Evolutionary conservation across 2,888 invertebrate genomes (phyloP).

Genomic region (Acronicta psi): DNA sequence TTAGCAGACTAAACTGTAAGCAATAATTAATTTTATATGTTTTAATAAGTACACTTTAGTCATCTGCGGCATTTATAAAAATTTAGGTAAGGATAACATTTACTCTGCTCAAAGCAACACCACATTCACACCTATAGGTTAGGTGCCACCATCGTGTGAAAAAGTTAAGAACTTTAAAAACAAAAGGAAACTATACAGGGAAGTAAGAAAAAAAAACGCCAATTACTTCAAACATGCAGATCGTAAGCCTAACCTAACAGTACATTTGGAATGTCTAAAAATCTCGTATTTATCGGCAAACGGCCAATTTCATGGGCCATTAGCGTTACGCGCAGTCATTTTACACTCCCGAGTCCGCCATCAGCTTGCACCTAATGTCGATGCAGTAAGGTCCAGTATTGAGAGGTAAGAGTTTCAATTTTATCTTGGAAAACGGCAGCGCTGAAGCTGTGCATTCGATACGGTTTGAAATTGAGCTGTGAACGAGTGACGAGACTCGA

Average conservation of each 20-base stretch:
- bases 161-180: not conserved
- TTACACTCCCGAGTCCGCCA: constrained; percentile 43
- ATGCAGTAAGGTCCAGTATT: constrained; percentile 38
- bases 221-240: constrained; percentile 20
- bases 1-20: too few species aligned
- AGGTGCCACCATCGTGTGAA: too few species aligned
- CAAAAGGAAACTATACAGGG: not conserved
- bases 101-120: too few species aligned
- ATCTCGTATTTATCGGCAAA: constrained; percentile 70
- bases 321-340: constrained; percentile 74
- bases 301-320: constrained; percentile 80
- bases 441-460: constrained; percentile 61
- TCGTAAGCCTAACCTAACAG: constrained; percentile 50
- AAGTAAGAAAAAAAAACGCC: not conserved
- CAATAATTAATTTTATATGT: too few species aligned
- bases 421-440: constrained; percentile 50
- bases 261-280: constrained; percentile 63
- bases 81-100: too few species aligned
- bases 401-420: constrained; percentile 15
- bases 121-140: too few species aligned
- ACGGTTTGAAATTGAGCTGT: constrained; percentile 59
- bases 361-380: constrained; percentile 24
- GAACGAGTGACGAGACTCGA: too few species aligned
- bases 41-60: too few species aligned
- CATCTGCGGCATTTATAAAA: too few species aligned